Evolutionary conservation across 2,888 invertebrate species (phyloP), one percentile per base, ranked within the genome.

Genomic region (Zele albiditarsus): DNA sequence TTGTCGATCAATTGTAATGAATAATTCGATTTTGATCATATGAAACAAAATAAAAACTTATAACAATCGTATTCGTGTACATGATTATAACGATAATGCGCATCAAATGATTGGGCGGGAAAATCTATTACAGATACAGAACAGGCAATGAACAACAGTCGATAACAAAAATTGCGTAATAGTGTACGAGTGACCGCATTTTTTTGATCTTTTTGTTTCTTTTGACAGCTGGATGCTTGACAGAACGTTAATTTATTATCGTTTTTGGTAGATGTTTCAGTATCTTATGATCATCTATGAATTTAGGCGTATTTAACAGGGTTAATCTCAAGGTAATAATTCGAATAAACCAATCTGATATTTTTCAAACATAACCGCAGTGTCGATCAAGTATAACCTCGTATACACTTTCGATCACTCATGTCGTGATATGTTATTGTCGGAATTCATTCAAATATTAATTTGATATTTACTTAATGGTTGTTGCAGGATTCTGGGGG

Each of bases 221-320:
- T 62, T 71, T 71, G 71, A 62, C 71, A 71, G 60, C 62, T 71
- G 62, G 38, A 20, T 23, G 38, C 46, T 38, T 63, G 38, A 63
- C 63, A 63, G 16, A 31, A 38, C 38, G 38, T 63, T 33, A 63
- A 38, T 63, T 63, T 33, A 33, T 38, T 62, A 57, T 69, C 62
- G 16, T 62, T 62, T 49, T 71, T 62, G 27, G 10, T 70, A 60
- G 8, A 71, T 62, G 71, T 71, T 71, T n/a, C 27, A 71, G n/a
- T 76, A 78, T 73, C 75, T 81, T 82, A 82, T 82, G 84, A 78
- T 85, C 83, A 88, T 89, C 89, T 93, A 95, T 95, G 94, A 94
- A 95, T 94, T 94, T 94, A 91, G 94, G 94, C 91, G 93, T 95
- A 88, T 94, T 94, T 89, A 94, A 94, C 89, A 93, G 94, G 91